Evolutionary conservation across 2,888 invertebrate species (phyloP).

Genomic region (Apamea anceps): DNA sequence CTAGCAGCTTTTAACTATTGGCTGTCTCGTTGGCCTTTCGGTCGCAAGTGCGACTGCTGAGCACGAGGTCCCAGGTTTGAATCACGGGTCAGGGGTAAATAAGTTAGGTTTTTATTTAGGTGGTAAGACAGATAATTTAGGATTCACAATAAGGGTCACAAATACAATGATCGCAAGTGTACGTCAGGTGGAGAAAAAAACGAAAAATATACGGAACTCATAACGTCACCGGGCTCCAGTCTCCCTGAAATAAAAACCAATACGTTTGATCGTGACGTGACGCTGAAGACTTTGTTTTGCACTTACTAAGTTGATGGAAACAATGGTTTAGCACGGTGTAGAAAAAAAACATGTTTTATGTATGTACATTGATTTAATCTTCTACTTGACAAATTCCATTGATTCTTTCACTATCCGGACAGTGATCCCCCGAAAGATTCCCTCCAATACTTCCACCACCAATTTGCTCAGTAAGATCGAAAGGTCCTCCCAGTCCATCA

Average conservation of each 20-base stretch:
- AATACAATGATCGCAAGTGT: background rate
- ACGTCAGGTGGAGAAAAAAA: background rate
- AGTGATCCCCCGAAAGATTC: background rate
- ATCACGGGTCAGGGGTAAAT: background rate
- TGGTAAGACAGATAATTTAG: background rate
- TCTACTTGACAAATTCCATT: background rate
- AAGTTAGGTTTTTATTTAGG: background rate
- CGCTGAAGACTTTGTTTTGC: background rate
- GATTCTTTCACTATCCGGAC: background rate
- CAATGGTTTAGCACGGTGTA: background rate
- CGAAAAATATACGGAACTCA: no score
- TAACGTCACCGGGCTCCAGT: no score
- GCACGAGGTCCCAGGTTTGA: no score
- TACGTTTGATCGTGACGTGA: background rate
- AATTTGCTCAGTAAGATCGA: fast-evolving
- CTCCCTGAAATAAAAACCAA: no score
- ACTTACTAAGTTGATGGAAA: background rate
- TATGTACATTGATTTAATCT: background rate
- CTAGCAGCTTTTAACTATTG: no score
- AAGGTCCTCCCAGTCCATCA: background rate
- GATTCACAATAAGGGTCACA: background rate
- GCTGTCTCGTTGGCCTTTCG: background rate
- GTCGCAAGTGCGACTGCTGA: background rate
- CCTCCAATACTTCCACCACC: fast-evolving
- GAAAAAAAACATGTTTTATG: no score